Evolutionary conservation across 2,797 vertebrate species (phyloP).

Genomic region (Holocentrus rufus): DNA sequence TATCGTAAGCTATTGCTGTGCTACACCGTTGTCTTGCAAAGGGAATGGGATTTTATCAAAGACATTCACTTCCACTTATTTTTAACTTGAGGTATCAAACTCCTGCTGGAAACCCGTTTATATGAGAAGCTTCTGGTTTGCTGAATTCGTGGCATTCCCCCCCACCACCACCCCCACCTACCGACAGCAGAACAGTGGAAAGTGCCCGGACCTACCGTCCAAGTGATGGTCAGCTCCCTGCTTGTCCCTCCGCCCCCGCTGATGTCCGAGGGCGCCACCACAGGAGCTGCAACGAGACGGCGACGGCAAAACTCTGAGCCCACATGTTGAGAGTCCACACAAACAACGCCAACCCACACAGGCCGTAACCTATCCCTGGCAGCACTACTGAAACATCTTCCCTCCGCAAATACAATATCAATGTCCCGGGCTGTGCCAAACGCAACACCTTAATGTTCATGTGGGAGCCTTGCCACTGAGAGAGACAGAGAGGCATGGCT

Average conservation of each 20-base stretch:
- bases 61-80: no score
- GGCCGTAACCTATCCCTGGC: conserved; percentile 58
- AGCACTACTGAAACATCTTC: conserved; percentile 68
- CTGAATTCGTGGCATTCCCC: conserved; percentile 11
- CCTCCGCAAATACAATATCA: conserved; percentile 67
- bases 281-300: conserved; percentile 87
- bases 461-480: conserved; percentile 57
- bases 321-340: conserved; percentile 67
- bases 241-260: conserved; percentile 92
- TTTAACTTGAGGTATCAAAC: neutral
- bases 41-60: no score
- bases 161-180: neutral
- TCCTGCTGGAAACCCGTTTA: neutral
- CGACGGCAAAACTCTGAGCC: conserved; percentile 58
- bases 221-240: conserved; percentile 94
- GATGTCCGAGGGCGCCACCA: conserved; percentile 94
- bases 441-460: conserved; percentile 70
- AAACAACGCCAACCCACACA: conserved; percentile 71
- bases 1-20: no score
- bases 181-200: neutral
- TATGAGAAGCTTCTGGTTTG: neutral
- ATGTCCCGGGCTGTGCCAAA: conserved; percentile 70
- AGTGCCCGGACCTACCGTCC: conserved; percentile 86
- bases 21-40: no score
- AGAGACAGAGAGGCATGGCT: conserved; percentile 42